Evolutionary conservation across 2,113 vertebrate species (phyloP), one percentile per base, ranked within the genome.

Genomic region (Hoplias malabaricus): DNA sequence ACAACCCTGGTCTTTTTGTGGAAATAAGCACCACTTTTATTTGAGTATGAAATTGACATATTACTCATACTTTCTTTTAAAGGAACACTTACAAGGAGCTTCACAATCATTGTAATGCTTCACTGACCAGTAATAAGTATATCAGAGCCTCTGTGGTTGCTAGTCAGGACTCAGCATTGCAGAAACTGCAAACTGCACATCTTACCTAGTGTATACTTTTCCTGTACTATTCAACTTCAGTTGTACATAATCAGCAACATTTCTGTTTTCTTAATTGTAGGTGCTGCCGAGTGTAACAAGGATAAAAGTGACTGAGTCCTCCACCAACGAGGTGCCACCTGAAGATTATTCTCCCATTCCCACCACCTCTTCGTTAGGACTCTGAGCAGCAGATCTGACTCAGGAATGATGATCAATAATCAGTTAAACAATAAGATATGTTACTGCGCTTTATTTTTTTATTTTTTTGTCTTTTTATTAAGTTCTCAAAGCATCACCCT

Each of bases 251-350:
- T 29, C 0, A 23, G 1, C 21, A 34, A 31, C 5, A 3, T 40
- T 48, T 42, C 25, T 73, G 16, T 36, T 63, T 36, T 77, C 46
- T 74, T 34, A 13, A 56, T 31, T 53, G 12, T 27, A 86, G 86
- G 79, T 78, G 38, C 59, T 54, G 19, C 68, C 33, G 84, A 84
- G 40, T 68, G 82, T 38, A 80, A 75, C 21, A 87, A 85, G 54
- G 57, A 77, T 62, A 87, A 87, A 85, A 57, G 54, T 21, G 84
- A 87, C 36, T 87, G 79, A 87, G 71, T 31, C 59, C n/a, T 16
- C 1, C 4, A 14, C 34, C 6, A 33, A 61, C 36, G 73, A 72
- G 62, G 23, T 1, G 25, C 42, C 56, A 14, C 19, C 31, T 46
- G 4, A 14, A 29, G 31, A 19, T n/a, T 19, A 16, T 11, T 36